Evolutionary conservation across 2,888 invertebrate genomes (phyloP), one percentile per base, ranked within the genome.

Genomic region (Platycnemis pennipes): DNA sequence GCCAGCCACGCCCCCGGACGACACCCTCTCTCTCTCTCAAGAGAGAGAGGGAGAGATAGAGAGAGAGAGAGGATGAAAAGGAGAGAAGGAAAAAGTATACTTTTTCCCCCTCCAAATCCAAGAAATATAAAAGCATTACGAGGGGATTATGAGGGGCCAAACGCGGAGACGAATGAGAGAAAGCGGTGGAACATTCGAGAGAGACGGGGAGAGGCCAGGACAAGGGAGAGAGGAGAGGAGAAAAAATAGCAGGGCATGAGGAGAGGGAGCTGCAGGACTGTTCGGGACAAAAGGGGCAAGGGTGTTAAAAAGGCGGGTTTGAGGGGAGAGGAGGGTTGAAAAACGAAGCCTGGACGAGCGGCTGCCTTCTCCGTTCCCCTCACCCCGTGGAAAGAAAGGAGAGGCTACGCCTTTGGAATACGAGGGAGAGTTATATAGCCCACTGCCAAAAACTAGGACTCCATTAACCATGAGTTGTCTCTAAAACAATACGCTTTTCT

Each of bases 401-500:
- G 37, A 37, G 16, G 77, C 19, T 77, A 37, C 31, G 63, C 63
- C n/a, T 63, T 63, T 31, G 37, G 77, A 77, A 77, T 77, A 37
- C 77, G 77, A 77, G 13, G 77, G 37, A 77, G 77, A 77, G 77
- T 37, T 77, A 77, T n/a, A n/a, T 77, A n/a, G 77, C 77, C 77
- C 31, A 8, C 11, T 31, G 31, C 77, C 31, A 77, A 77, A 77
- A 77, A 31, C 37, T 13, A 37, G 77, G 31, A 77, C 77, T 77
- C 77, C 77, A 77, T 77, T 77, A 77, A 37, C 77, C 77, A 77
- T 5, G 77, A 26, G 77, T 1, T 77, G 26, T 77, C 77, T 77
- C 77, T 77, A 77, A 77, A 77, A 77, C 77, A 77, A 77, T 77
- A 77, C 8, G 37, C 37, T 77, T 77, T 77, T 77, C 77, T 77